phyloP scores from a whole-genome alignment of 2,797 vertebrate species.

The Sebastes umbrosus region DNA sequence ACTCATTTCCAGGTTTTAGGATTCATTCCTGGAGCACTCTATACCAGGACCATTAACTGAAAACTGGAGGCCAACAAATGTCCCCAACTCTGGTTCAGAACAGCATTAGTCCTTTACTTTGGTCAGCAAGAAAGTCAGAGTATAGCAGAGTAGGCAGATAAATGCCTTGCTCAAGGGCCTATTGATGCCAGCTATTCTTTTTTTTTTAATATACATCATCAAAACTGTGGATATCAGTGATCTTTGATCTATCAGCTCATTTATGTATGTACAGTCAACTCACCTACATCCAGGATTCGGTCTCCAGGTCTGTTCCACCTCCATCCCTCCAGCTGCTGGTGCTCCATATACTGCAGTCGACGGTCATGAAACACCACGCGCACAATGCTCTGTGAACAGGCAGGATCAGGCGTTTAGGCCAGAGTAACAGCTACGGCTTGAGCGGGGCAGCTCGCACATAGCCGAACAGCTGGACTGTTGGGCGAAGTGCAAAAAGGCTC shows the following conservation, averaged over 20 bases:
- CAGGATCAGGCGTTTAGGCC: constrained; percentile 13
- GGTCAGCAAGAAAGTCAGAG: neutral
- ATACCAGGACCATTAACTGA: too few relatives aligned
- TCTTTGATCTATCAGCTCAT: neutral
- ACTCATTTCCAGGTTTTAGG: too few relatives aligned
- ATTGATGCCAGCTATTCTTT: too few relatives aligned
- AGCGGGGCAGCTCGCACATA: constrained; percentile 9
- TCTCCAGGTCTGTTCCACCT: constrained; percentile 94
- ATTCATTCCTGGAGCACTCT: too few relatives aligned
- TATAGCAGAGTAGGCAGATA: neutral
- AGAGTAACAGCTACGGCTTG: neutral
- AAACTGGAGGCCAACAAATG: too few relatives aligned
- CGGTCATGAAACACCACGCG: constrained; percentile 95
- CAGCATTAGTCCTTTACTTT: neutral
- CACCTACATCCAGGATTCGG: constrained; percentile 93
- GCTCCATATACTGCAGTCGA: constrained; percentile 92
- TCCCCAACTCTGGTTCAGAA: too few relatives aligned
- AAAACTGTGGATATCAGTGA: neutral
- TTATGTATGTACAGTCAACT: constrained; percentile 33
- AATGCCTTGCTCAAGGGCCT: neutral
- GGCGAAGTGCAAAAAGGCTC: constrained; percentile 15
- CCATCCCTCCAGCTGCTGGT: constrained; percentile 96
- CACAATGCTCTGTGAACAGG: constrained; percentile 87
- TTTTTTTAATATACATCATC: too few relatives aligned
- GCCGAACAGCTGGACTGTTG: constrained; percentile 25